phyloP scores from a whole-genome alignment of 2,888 invertebrate genomes.

The Pyrrhia umbra region DNA sequence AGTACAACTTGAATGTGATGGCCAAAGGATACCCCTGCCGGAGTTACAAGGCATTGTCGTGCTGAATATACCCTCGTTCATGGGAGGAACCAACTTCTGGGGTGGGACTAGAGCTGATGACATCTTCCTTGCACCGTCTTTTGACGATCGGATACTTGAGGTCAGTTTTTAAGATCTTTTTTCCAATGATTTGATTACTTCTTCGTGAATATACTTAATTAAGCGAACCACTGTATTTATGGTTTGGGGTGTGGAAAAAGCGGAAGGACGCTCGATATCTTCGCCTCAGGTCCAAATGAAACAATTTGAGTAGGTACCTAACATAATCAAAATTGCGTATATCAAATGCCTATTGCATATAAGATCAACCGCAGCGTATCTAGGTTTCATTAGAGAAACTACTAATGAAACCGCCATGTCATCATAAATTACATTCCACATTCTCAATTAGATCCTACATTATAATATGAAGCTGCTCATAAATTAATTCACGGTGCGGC shows the following conservation, averaged over 20 bases:
- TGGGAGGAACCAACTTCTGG: slow-evolving; percentile 99
- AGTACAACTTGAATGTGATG: slow-evolving; percentile 98
- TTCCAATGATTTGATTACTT: no score
- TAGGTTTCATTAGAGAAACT: slow-evolving; percentile 1
- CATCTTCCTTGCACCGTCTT: slow-evolving; percentile 97
- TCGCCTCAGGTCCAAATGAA: no score
- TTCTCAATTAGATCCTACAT: slow-evolving; percentile 13
- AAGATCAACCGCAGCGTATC: neutral
- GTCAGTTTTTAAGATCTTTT: no score
- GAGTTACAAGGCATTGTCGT: slow-evolving; percentile 99
- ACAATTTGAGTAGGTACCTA: no score
- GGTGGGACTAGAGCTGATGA: slow-evolving; percentile 98
- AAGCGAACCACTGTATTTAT: no score
- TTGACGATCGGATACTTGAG: slow-evolving; percentile 98
- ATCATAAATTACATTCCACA: slow-evolving; percentile 10
- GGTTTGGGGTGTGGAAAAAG: no score
- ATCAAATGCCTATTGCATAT: no score
- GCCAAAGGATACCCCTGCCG: slow-evolving; percentile 98
- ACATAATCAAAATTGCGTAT: no score
- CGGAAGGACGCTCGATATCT: no score
- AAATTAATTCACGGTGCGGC: slow-evolving; percentile 2
- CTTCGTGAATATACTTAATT: no score
- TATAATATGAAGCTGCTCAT: slow-evolving; percentile 3
- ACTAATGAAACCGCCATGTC: slow-evolving; percentile 7
- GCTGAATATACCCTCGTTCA: slow-evolving; percentile 98